phyloP scores from a whole-genome alignment of 2,888 invertebrate genomes.

The Drosophila kanekoi region DNA sequence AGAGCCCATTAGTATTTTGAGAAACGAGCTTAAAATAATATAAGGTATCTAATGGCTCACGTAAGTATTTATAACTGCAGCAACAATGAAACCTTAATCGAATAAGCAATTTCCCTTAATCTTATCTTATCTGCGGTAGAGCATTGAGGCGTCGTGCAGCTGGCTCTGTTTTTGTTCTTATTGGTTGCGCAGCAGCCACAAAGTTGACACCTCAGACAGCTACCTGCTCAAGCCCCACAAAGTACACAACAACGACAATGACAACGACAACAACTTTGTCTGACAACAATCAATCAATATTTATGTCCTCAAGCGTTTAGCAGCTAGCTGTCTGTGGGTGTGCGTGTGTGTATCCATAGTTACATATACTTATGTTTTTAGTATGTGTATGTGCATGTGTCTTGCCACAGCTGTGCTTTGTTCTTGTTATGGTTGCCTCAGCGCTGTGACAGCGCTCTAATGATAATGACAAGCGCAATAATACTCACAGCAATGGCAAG shows the following conservation, averaged over 20 bases:
- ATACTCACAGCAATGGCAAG: constrained; percentile 54
- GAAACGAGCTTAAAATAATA: no score
- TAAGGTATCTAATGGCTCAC: no score
- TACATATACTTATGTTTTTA: constrained; percentile 22
- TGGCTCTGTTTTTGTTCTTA: constrained; percentile 23
- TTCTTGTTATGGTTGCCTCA: constrained; percentile 35
- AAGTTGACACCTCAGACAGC: constrained; percentile 67
- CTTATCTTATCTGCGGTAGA: constrained; percentile 5
- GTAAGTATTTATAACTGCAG: not conserved
- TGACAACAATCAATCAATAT: constrained; percentile 81
- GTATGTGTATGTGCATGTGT: constrained; percentile 16
- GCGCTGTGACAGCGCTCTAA: constrained; percentile 57
- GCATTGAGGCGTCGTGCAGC: constrained; percentile 28
- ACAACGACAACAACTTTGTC: constrained; percentile 50
- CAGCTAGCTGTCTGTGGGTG: constrained; percentile 46
- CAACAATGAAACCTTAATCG: not conserved
- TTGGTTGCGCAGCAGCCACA: constrained; percentile 62
- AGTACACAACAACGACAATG: constrained; percentile 31
- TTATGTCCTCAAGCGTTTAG: constrained; percentile 72
- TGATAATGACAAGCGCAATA: constrained; percentile 79
- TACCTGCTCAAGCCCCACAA: constrained; percentile 38
- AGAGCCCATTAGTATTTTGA: not conserved
- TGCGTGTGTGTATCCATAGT: constrained; percentile 28
- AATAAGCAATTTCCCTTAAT: no score
- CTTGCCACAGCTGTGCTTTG: constrained; percentile 60